Percentiles rank a stretch among this genome's conserved stretches.
Evolutionary conservation across 2,113 vertebrate genomes (phyloP).

Genomic region (Coracopsis vasa): DNA sequence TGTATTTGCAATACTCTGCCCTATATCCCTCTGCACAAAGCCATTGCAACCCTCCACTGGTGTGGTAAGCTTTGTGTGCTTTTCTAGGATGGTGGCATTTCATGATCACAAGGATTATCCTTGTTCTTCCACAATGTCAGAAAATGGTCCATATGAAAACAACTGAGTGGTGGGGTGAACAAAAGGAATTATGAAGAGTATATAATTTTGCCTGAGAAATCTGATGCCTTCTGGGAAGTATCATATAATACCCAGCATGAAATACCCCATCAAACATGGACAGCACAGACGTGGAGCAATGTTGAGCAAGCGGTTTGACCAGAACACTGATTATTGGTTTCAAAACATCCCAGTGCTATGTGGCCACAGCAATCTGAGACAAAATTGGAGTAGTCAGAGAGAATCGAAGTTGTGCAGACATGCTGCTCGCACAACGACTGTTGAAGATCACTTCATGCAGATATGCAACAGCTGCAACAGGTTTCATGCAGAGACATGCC

Average conservation of each 20-base stretch:
- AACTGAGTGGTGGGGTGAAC: not conserved
- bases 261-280: slow-evolving; percentile 5
- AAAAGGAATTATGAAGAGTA: slow-evolving; percentile 12
- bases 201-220: not conserved
- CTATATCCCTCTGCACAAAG: not conserved
- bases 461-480: slow-evolving; percentile 45
- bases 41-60: accelerated
- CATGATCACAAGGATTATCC: not conserved
- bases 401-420: not conserved
- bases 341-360: slow-evolving; percentile 37
- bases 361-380: slow-evolving; percentile 15
- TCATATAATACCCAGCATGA: slow-evolving; percentile 7
- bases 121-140: not conserved
- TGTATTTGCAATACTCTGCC: not conserved
- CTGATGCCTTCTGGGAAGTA: slow-evolving; percentile 45
- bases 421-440: not conserved
- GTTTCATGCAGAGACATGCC: slow-evolving; percentile 28
- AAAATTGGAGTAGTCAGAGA: not conserved
- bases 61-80: not conserved
- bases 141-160: not conserved
- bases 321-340: slow-evolving; percentile 31
- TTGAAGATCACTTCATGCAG: slow-evolving; percentile 42
- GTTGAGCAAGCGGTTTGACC: slow-evolving; percentile 57
- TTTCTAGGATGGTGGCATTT: not conserved
- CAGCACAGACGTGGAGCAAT: not conserved